Conservation (phyloP, 2,113 vertebrate species). For the Daphoenositta chrysoptera region DNA sequence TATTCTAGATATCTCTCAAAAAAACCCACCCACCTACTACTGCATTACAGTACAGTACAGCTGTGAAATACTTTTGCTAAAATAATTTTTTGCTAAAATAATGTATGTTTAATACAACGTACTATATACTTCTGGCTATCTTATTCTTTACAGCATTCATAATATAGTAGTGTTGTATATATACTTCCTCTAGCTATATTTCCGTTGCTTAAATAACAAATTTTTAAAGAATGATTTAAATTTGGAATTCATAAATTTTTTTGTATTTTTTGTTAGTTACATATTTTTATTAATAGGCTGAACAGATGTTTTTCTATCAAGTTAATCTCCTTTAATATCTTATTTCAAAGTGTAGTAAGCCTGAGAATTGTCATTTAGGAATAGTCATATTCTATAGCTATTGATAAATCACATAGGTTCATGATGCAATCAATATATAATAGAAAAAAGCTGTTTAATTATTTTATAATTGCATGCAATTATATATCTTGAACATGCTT, state of each 20-base stretch:
- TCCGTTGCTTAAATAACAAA: neutral
- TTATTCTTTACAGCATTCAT: neutral
- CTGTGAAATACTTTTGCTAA: neutral
- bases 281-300: neutral
- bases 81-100: neutral
- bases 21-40: rapidly evolving
- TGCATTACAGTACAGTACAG: neutral
- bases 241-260: neutral
- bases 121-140: neutral
- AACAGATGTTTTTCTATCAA: neutral
- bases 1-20: neutral
- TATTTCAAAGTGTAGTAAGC: neutral
- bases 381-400: neutral
- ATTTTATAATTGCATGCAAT: constrained; percentile 38
- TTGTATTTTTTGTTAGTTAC: neutral
- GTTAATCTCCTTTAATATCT: neutral
- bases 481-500: neutral
- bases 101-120: neutral
- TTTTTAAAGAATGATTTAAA: neutral
- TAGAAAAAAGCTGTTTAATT: neutral
- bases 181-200: neutral
- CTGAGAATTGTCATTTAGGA: neutral
- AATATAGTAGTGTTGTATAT: neutral
- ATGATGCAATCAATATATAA: neutral
- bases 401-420: neutral